Percentiles rank a stretch among this genome's conserved stretches.
phyloP scores from a whole-genome alignment of 2,113 vertebrate genomes.

The Phyllopteryx taeniolatus region DNA sequence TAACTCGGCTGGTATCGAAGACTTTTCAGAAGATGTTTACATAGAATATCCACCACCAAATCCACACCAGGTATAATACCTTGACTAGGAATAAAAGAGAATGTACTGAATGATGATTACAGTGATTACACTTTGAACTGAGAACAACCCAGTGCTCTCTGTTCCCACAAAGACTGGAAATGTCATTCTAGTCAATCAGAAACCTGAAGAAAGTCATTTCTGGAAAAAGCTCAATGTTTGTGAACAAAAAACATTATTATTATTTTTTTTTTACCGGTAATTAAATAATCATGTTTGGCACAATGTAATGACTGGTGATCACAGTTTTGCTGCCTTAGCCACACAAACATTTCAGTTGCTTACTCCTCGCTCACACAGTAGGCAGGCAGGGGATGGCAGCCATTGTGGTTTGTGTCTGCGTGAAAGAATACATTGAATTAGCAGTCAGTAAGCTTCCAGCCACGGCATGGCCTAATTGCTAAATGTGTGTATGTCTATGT shows the following conservation, averaged over 20 bases:
- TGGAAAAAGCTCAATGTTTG: not conserved
- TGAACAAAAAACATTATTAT: not conserved
- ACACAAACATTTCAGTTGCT: slow-evolving; percentile 3
- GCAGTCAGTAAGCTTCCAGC: slow-evolving; percentile 32
- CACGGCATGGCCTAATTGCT: slow-evolving; percentile 37
- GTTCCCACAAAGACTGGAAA: not conserved
- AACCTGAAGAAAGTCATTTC: not conserved
- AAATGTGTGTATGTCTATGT: not conserved
- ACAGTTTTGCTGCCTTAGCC: slow-evolving; percentile 14
- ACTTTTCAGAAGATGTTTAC: slow-evolving; percentile 83
- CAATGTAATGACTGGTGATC: too few relatives aligned
- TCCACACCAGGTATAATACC: slow-evolving; percentile 78
- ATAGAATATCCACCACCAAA: slow-evolving; percentile 84
- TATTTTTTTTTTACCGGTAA: not conserved
- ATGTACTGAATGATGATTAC: slow-evolving; percentile 3
- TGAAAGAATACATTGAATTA: slow-evolving; percentile 26
- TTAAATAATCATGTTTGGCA: not conserved
- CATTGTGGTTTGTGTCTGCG: slow-evolving; percentile 10
- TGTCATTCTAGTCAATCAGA: not conserved
- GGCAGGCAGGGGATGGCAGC: slow-evolving; percentile 23
- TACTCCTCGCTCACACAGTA: slow-evolving; percentile 15
- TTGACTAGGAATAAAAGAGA: not conserved
- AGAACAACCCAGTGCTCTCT: not conserved
- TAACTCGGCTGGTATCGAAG: slow-evolving; percentile 77
- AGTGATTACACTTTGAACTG: not conserved